Evolutionary conservation across 2,888 invertebrate genomes (phyloP).

Genomic region (Stictocephala bisonia): DNA sequence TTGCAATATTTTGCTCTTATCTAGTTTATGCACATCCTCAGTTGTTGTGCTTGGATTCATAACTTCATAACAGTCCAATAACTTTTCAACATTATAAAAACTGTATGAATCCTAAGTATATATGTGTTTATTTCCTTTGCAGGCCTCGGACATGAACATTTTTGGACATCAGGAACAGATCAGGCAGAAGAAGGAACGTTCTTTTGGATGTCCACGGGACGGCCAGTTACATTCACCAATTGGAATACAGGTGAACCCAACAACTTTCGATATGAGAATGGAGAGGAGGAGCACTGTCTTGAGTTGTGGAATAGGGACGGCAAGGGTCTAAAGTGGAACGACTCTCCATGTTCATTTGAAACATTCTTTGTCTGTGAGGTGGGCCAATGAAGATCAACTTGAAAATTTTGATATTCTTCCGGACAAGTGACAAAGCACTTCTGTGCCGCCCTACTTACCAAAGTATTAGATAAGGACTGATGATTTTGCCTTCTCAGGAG

Average conservation of each 20-base stretch:
- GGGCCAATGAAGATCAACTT: slow-evolving; percentile 44
- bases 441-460: slow-evolving; percentile 15
- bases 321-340: slow-evolving; percentile 93
- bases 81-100: no score
- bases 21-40: no score
- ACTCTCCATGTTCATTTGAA: slow-evolving; percentile 93
- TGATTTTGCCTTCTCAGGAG: no score
- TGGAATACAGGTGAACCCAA: slow-evolving; percentile 96
- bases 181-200: slow-evolving; percentile 91
- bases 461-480: slow-evolving; percentile 21
- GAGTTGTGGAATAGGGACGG: slow-evolving; percentile 93
- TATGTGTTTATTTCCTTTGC: slow-evolving; percentile 60
- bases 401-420: slow-evolving; percentile 14
- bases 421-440: slow-evolving; percentile 32
- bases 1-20: no score
- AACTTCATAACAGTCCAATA: no score
- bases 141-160: slow-evolving; percentile 91
- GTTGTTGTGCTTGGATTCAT: no score
- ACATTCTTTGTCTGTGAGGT: slow-evolving; percentile 94
- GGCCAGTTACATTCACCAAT: slow-evolving; percentile 89
- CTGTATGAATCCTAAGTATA: neutral
- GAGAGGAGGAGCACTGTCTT: slow-evolving; percentile 91
- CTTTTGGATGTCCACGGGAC: slow-evolving; percentile 94
- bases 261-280: slow-evolving; percentile 93
- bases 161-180: slow-evolving; percentile 94